Conservation (phyloP, 2,888 invertebrate genomes). For the Leptogaster cylindrica region DNA sequence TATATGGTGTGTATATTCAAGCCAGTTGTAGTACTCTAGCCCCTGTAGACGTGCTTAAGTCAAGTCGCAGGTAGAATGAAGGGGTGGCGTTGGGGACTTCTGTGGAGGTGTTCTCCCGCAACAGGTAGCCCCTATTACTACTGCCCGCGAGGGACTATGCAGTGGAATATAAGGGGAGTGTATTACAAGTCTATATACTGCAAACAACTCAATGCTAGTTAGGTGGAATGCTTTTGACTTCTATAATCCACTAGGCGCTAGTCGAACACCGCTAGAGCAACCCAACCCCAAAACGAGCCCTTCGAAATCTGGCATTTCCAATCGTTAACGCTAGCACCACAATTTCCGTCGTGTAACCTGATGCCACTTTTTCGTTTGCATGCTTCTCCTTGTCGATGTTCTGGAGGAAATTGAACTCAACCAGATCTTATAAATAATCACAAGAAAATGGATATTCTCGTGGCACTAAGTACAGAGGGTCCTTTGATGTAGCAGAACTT, state of each 20-base stretch:
- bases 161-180: conserved; percentile 31
- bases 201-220: conserved; percentile 42
- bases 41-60: conserved; percentile 7
- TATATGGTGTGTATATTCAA: conserved; percentile 42
- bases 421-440: conserved; percentile 47
- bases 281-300: neutral
- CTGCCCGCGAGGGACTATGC: conserved; percentile 34
- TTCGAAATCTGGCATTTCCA: conserved; percentile 1
- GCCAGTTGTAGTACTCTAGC: conserved; percentile 18
- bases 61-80: neutral
- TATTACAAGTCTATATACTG: conserved; percentile 41
- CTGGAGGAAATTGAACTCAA: conserved; percentile 45
- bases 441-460: conserved; percentile 44
- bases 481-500: conserved; percentile 3
- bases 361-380: conserved; percentile 15
- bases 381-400: neutral
- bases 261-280: neutral
- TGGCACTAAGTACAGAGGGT: conserved; percentile 41
- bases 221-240: conserved; percentile 24
- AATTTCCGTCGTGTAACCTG: neutral
- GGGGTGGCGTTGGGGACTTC: neutral
- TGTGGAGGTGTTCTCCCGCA: conserved; percentile 20
- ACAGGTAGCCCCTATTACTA: conserved; percentile 45
- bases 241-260: too few species aligned
- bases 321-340: neutral